These are phyloP conservation scores for Sebastes itinus DNA, from an alignment of 2,797 vertebrate genomes.

Conservation along the genomic window DNA sequence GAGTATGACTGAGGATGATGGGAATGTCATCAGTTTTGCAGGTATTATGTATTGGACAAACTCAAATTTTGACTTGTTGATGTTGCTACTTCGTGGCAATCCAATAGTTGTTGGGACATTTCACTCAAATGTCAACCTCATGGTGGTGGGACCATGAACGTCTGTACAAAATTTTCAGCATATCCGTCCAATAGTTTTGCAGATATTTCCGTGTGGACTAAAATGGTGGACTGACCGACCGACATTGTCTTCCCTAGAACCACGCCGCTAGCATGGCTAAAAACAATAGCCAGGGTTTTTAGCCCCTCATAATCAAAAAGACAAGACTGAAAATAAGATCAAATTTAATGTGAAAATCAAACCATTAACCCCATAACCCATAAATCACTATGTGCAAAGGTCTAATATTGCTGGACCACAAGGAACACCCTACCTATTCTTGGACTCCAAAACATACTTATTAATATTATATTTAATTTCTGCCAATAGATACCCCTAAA, in stretches of 20 bases:
- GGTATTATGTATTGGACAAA: background rate
- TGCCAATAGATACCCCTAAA: too few relatives aligned
- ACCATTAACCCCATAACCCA: background rate
- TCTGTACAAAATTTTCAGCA: too few relatives aligned
- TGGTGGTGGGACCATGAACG: too few relatives aligned
- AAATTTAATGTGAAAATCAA: background rate
- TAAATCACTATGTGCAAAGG: background rate
- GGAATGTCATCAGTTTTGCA: background rate
- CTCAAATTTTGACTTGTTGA: background rate
- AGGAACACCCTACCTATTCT: background rate
- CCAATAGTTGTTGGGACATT: background rate
- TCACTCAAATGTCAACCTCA: background rate
- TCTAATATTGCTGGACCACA: background rate
- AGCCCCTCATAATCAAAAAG: background rate
- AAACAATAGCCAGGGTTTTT: too few relatives aligned
- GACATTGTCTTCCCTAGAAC: too few relatives aligned
- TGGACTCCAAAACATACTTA: background rate
- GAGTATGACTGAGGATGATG: background rate
- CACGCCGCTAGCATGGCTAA: too few relatives aligned
- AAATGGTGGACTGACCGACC: too few relatives aligned
- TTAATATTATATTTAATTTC: too few relatives aligned
- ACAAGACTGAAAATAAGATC: background rate
- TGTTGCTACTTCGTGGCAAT: background rate
- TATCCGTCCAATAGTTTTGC: too few relatives aligned
- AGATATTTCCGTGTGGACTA: too few relatives aligned